Percentiles rank a stretch among this genome's conserved stretches.
phyloP scores from a whole-genome alignment of 35 echinoderm and acorn worm genomes.

The Apostichopus californicus region DNA sequence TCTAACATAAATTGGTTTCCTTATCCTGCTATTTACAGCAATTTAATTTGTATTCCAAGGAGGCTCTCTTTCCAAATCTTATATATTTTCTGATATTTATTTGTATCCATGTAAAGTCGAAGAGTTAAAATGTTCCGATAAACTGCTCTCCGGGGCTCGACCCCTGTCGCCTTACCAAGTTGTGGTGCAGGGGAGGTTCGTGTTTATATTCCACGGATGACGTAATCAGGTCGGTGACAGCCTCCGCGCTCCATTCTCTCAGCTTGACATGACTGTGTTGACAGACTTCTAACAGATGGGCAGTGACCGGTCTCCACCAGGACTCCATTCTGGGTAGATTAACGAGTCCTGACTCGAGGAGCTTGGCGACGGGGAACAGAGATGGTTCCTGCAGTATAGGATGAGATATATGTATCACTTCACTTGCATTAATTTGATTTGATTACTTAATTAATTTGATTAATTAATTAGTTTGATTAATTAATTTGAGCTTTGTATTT shows the following conservation, averaged over 20 bases:
- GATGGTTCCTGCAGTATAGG: conserved; percentile 79
- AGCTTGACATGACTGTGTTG: conserved; percentile 77
- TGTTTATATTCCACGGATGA: conserved; percentile 83
- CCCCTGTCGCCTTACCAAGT: conserved; percentile 69
- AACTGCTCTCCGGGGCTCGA: background rate
- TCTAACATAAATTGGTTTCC: too few relatives aligned
- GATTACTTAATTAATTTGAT: too few relatives aligned
- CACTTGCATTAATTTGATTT: background rate
- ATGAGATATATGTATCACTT: background rate
- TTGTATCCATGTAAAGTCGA: too few relatives aligned
- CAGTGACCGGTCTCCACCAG: conserved; percentile 89
- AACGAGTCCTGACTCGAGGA: conserved; percentile 91
- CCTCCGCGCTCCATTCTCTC: conserved; percentile 91
- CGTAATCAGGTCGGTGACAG: conserved; percentile 77
- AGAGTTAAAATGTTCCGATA: background rate
- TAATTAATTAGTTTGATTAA: too few relatives aligned
- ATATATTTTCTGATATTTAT: too few relatives aligned
- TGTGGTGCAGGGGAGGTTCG: conserved; percentile 87
- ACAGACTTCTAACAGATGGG: conserved; percentile 89
- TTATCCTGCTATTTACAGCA: too few relatives aligned
- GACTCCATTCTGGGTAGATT: conserved; percentile 93
- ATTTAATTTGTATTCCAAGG: too few relatives aligned
- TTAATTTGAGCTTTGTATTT: too few relatives aligned
- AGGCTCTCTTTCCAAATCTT: too few relatives aligned
- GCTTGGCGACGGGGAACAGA: conserved; percentile 94